phyloP scores from a whole-genome alignment of 1,140 invertebrate species.

The Myzus persicae region DNA sequence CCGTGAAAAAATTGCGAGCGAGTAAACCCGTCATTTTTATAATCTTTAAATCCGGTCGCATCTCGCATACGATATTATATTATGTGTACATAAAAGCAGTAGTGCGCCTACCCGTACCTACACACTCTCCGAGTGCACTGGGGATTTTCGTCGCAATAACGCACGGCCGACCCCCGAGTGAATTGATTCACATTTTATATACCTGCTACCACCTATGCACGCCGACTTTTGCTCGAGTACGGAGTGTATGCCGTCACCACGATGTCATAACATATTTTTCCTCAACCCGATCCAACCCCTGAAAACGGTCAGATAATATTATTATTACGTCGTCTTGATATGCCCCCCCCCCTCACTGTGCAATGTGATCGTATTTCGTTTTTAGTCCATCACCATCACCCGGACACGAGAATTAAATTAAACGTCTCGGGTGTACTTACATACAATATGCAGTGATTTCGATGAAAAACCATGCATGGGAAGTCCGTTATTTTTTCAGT shows the following conservation, averaged over 20 bases:
- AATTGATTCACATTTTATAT: not conserved
- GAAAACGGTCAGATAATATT: not conserved
- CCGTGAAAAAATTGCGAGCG: not conserved
- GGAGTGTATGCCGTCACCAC: not conserved
- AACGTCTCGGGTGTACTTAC: too few species aligned
- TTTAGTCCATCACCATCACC: not conserved
- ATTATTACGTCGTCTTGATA: too few species aligned
- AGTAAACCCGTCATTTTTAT: conserved; percentile 41
- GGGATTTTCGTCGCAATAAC: conserved; percentile 1
- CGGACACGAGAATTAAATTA: too few species aligned
- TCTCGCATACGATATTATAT: not conserved
- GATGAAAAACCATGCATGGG: too few species aligned
- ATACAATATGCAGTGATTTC: too few species aligned
- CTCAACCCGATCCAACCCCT: not conserved
- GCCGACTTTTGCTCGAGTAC: not conserved
- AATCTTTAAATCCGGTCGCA: conserved; percentile 50
- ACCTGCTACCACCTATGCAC: not conserved
- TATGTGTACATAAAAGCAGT: not conserved
- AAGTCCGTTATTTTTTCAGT: too few species aligned
- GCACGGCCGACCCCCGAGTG: not conserved
- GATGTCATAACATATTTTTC: not conserved
- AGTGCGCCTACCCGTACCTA: too few species aligned
- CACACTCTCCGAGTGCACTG: not conserved
- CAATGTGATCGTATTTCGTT: not conserved
- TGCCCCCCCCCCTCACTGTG: too few species aligned